Evolutionary conservation across 2,113 vertebrate genomes (phyloP).

Genomic region (Vidua macroura): DNA sequence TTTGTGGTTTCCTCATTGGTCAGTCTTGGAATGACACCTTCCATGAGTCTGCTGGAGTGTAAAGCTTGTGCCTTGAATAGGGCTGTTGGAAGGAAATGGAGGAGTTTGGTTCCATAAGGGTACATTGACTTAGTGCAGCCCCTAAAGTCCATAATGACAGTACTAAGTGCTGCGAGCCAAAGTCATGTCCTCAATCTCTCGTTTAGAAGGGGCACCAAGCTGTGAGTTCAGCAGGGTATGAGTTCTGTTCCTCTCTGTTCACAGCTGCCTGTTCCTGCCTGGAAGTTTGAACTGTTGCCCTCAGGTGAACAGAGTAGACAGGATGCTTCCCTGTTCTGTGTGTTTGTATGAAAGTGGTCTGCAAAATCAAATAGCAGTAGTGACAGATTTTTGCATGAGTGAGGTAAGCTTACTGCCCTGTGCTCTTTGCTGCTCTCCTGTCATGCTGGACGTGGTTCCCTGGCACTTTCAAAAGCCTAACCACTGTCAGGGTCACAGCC

Average conservation of each 20-base stretch:
- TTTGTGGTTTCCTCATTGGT: background rate
- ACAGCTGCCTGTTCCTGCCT: background rate
- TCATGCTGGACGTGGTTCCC: background rate
- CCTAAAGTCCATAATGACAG: background rate
- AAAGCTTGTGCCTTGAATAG: background rate
- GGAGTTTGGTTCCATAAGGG: background rate
- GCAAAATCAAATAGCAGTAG: background rate
- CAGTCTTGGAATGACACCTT: background rate
- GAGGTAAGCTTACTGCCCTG: accelerated
- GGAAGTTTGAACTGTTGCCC: background rate
- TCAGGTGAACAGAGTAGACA: background rate
- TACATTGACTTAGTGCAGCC: background rate
- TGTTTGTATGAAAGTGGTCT: background rate
- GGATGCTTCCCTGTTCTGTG: background rate
- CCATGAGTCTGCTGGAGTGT: background rate
- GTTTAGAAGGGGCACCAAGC: background rate
- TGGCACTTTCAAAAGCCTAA: background rate
- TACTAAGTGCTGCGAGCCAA: background rate
- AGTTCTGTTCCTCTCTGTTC: background rate
- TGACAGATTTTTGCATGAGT: background rate
- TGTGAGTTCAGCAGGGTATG: background rate
- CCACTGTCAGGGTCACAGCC: background rate
- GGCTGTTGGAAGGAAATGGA: background rate
- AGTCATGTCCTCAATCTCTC: background rate
- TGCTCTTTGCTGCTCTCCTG: background rate